These are phyloP conservation scores for Thalassoma bifasciatum DNA, from an alignment of 2,113 vertebrate genomes.

Conservation along the genomic window DNA sequence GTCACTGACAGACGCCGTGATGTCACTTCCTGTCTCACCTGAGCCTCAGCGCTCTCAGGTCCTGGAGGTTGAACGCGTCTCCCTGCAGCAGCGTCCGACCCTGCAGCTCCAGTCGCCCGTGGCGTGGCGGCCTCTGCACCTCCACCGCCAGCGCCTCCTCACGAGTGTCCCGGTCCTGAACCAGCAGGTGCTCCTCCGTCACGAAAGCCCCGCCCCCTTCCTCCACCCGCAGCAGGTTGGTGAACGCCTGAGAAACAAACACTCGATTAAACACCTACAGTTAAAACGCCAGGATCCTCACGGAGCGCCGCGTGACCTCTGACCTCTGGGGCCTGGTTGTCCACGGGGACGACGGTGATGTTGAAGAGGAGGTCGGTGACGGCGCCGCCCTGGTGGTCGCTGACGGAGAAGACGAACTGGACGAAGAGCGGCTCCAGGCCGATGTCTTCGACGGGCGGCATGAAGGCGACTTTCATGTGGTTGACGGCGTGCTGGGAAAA, in stretches of 20 bases:
- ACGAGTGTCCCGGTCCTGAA: constrained; percentile 79
- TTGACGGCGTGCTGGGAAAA: constrained; percentile 79
- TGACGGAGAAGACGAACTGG: constrained; percentile 86
- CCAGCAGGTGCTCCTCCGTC: constrained; percentile 80
- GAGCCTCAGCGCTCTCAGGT: constrained; percentile 71
- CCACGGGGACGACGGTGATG: constrained; percentile 81
- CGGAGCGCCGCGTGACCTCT: constrained; percentile 2
- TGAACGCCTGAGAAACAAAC: constrained; percentile 78
- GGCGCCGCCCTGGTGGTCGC: constrained; percentile 81
- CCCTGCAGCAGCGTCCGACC: constrained; percentile 65
- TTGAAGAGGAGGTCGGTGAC: constrained; percentile 81
- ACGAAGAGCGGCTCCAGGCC: constrained; percentile 77
- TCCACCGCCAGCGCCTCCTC: constrained; percentile 72
- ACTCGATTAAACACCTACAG: neutral
- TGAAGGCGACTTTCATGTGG: constrained; percentile 86
- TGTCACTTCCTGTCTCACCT: constrained; percentile 35
- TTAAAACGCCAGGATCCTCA: neutral
- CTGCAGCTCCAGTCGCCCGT: constrained; percentile 69
- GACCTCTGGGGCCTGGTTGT: constrained; percentile 83
- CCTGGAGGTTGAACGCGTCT: constrained; percentile 71
- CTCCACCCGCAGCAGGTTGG: constrained; percentile 80
- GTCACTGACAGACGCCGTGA: too few relatives aligned
- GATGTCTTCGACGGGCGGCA: constrained; percentile 84
- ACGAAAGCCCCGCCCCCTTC: constrained; percentile 74
- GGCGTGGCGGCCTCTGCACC: constrained; percentile 58